These are phyloP conservation scores for Theristicus caerulescens DNA, from an alignment of 2,113 vertebrate genomes.

Conservation along the genomic window DNA sequence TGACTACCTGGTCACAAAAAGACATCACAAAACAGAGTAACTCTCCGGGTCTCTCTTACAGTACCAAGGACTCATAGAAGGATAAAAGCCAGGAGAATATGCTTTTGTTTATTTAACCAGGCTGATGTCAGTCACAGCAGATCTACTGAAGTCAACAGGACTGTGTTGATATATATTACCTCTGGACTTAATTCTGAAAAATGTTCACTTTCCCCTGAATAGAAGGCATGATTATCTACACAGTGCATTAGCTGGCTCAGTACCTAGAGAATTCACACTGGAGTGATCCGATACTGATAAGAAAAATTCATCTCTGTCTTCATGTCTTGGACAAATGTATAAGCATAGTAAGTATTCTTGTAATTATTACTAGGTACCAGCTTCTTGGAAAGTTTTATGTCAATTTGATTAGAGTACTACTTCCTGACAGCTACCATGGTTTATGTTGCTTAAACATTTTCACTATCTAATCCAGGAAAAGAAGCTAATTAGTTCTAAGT, in stretches of 20 bases:
- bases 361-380: slow-evolving; percentile 38
- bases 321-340: neutral
- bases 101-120: neutral
- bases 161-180: neutral
- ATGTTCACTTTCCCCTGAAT: neutral
- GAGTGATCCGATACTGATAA: neutral
- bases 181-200: neutral
- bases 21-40: neutral
- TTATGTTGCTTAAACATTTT: slow-evolving; percentile 67
- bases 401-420: slow-evolving; percentile 49
- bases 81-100: neutral
- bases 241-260: neutral
- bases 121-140: neutral
- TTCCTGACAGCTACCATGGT: slow-evolving; percentile 28
- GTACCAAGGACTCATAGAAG: neutral
- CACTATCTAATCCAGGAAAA: slow-evolving; percentile 25
- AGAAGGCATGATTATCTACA: neutral
- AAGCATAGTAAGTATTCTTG: slow-evolving; percentile 14
- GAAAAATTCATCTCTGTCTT: neutral
- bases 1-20: neutral
- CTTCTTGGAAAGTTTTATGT: slow-evolving; percentile 56
- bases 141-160: neutral
- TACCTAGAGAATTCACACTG: neutral
- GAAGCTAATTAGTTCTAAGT: slow-evolving; percentile 57
- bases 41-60: neutral